Evolutionary conservation across 2,113 vertebrate genomes (phyloP).

Genomic region (Pygoscelis antarcticus): DNA sequence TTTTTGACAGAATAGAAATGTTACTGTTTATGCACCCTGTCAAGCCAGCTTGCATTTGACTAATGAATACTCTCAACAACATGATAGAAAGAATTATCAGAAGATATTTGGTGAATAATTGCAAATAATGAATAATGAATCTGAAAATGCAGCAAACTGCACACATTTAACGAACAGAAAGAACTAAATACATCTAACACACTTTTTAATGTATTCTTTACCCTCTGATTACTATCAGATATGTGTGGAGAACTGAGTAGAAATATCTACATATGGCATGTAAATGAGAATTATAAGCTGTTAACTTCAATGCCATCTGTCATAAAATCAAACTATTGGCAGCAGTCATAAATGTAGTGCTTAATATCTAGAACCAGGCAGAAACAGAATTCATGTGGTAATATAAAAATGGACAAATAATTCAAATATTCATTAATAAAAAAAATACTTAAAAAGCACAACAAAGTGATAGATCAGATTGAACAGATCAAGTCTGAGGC

Average conservation of each 20-base stretch:
- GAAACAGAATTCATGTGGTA: background rate
- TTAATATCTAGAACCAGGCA: background rate
- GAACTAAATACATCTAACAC: background rate
- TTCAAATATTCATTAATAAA: background rate
- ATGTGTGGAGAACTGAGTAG: background rate
- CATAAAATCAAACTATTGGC: background rate
- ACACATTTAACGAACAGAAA: background rate
- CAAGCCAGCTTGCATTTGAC: background rate
- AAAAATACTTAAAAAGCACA: background rate
- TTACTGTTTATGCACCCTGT: background rate
- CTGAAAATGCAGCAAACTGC: background rate
- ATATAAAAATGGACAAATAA: background rate
- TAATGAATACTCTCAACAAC: background rate
- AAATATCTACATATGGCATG: background rate
- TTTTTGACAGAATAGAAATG: background rate
- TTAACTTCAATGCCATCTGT: background rate
- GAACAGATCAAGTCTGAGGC: background rate
- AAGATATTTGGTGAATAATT: background rate
- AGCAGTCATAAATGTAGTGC: background rate
- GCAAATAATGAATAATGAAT: background rate
- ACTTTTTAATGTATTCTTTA: background rate
- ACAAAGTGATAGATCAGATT: background rate
- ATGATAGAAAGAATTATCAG: background rate
- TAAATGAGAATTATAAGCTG: background rate
- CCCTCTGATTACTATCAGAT: background rate